Conservation (phyloP, 2,113 vertebrate species). For the Rhinopomastus cyanomelas region DNA sequence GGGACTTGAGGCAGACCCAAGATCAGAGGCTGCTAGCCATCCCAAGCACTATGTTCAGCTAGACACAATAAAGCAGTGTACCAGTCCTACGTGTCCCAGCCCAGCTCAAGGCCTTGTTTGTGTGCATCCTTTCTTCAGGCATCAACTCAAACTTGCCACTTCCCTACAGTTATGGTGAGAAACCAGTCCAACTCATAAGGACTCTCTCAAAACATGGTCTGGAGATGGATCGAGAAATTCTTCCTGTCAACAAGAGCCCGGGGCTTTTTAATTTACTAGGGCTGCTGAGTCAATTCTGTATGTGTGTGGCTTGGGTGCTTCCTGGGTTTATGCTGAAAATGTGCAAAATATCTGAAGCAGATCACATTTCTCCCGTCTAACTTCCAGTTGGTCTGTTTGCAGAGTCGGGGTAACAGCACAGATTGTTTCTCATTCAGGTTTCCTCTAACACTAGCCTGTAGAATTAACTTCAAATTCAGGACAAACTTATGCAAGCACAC, state of each 20-base stretch:
- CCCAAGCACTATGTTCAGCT: accelerated
- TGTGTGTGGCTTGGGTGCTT: background rate
- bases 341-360: background rate
- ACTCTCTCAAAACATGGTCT: background rate
- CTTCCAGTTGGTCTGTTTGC: background rate
- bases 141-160: background rate
- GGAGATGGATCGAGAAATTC: background rate
- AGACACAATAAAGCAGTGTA: background rate
- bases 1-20: background rate
- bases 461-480: background rate
- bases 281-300: background rate
- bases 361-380: background rate
- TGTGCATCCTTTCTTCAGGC: background rate
- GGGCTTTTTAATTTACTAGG: background rate
- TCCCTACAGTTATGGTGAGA: background rate
- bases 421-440: background rate
- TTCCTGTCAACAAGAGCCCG: background rate
- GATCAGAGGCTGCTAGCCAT: background rate
- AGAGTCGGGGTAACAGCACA: background rate
- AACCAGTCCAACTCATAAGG: background rate
- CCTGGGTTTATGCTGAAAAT: background rate
- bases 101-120: background rate
- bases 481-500: background rate
- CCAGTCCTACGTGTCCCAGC: background rate
- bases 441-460: background rate